Conservation (phyloP, 2,888 invertebrate genomes). For the Callinectes sapidus region DNA sequence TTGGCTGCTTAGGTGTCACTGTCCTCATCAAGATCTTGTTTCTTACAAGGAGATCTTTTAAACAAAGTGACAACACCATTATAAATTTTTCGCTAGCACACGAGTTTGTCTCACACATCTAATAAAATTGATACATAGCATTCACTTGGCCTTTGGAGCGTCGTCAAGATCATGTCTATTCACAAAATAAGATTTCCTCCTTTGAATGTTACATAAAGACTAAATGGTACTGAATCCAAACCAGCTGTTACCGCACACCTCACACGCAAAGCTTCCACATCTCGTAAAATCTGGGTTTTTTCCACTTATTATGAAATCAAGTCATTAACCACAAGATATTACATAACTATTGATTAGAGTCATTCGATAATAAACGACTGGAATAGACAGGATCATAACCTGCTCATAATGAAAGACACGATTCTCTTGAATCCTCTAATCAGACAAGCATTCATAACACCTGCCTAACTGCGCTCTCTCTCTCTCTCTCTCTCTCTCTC, state of each 20-base stretch:
- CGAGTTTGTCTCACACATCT: no score
- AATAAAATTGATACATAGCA: no score
- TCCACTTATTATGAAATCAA: neutral
- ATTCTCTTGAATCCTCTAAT: neutral
- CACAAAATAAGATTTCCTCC: no score
- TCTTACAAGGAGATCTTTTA: neutral
- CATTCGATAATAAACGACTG: neutral
- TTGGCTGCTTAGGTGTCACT: neutral
- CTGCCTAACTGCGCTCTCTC: neutral
- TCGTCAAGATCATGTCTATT: no score
- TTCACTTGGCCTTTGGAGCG: no score
- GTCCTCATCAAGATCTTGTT: neutral
- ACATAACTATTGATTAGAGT: neutral
- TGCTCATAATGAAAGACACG: neutral
- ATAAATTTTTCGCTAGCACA: neutral
- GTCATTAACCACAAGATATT: neutral
- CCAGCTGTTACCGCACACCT: neutral
- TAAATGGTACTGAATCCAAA: no score
- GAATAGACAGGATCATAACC: neutral
- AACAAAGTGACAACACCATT: neutral
- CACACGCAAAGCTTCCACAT: neutral
- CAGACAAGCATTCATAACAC: neutral
- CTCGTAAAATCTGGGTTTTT: neutral
- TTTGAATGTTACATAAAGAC: no score
- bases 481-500: conserved; percentile 19